Evolutionary conservation across 2,113 vertebrate genomes (phyloP).

Genomic region (Eurypyga helias): DNA sequence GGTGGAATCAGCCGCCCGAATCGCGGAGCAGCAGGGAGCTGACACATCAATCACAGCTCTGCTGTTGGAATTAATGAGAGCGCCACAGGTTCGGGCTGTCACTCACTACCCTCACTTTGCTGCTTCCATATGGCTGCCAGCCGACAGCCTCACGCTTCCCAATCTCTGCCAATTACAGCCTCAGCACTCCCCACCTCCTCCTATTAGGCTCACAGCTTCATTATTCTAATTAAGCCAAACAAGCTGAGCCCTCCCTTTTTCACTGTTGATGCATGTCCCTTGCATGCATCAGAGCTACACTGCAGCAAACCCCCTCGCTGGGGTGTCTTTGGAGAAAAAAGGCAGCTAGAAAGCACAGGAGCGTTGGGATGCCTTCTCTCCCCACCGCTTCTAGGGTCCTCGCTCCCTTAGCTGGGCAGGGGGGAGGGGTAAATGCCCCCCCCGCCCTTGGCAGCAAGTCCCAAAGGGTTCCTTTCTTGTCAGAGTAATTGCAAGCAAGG

Average conservation of each 20-base stretch:
- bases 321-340: not conserved
- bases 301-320: not conserved
- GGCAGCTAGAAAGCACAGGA: rapidly evolving
- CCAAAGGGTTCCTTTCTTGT: not conserved
- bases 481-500: not conserved
- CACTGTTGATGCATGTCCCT: not conserved
- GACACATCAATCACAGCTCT: slow-evolving; percentile 75
- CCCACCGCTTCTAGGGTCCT: rapidly evolving
- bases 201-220: slow-evolving; percentile 67
- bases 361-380: rapidly evolving
- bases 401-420: rapidly evolving
- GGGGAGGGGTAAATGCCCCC: not conserved
- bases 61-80: slow-evolving; percentile 76
- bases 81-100: slow-evolving; percentile 74
- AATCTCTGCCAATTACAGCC: slow-evolving; percentile 73
- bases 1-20: slow-evolving; percentile 50
- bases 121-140: slow-evolving; percentile 75
- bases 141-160: slow-evolving; percentile 61
- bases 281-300: not conserved
- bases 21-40: slow-evolving; percentile 70
- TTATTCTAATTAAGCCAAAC: slow-evolving; percentile 69
- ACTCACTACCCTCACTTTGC: slow-evolving; percentile 73
- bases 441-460: rapidly evolving
- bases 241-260: slow-evolving; percentile 40
- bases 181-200: slow-evolving; percentile 61